Conservation (phyloP, 2,888 invertebrate species). For the Andrena minutula region DNA sequence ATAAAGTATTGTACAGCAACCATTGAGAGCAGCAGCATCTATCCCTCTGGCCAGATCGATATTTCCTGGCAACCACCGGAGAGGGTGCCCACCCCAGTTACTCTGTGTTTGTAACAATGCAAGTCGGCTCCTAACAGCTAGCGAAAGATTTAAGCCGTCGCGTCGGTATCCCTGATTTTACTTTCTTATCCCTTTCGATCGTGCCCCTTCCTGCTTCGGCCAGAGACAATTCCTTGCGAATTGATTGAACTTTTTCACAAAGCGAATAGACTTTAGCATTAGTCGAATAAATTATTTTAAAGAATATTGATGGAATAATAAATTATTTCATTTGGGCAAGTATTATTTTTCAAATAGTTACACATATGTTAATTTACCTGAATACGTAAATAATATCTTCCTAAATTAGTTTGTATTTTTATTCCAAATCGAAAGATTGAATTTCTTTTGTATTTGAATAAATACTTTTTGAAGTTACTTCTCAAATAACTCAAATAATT, state of each 20-base stretch:
- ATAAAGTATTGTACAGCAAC: slow-evolving; percentile 76
- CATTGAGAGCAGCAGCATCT: slow-evolving; percentile 80
- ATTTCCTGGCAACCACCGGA: slow-evolving; percentile 83
- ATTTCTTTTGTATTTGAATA: too few relatives aligned
- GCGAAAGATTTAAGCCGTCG: slow-evolving; percentile 69
- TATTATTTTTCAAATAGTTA: background rate
- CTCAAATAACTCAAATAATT: too few relatives aligned
- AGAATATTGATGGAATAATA: background rate
- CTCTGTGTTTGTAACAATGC: slow-evolving; percentile 83
- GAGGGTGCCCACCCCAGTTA: slow-evolving; percentile 80
- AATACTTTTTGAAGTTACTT: too few relatives aligned
- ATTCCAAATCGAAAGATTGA: too few relatives aligned
- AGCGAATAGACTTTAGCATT: background rate
- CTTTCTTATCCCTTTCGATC: slow-evolving; percentile 17
- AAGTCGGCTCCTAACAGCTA: slow-evolving; percentile 78
- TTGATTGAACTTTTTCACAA: background rate
- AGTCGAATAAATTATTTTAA: background rate
- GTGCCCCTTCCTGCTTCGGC: background rate
- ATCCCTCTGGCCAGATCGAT: slow-evolving; percentile 81
- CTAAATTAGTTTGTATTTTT: background rate
- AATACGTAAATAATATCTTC: background rate
- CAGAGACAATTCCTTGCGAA: background rate
- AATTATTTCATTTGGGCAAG: background rate
- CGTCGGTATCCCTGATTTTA: slow-evolving; percentile 36
- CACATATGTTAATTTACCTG: background rate